Conservation (phyloP, 1,140 invertebrate species). For the Chrysoperla carnea region DNA sequence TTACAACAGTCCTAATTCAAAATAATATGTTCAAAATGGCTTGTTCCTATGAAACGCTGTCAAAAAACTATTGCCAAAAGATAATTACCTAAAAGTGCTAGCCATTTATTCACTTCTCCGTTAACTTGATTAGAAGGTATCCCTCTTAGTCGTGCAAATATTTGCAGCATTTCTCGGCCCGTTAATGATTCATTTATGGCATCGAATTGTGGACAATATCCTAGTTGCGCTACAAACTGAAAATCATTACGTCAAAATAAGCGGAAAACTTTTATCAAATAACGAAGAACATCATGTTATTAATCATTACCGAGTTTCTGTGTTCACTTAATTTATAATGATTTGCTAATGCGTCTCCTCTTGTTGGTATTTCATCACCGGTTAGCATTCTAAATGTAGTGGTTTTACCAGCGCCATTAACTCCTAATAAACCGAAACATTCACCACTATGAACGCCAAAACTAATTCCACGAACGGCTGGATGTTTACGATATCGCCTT, state of each 20-base stretch:
- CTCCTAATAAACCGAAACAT: slow-evolving; percentile 69
- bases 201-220: slow-evolving; percentile 56
- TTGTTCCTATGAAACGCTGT: no score
- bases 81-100: slow-evolving; percentile 30
- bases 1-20: no score
- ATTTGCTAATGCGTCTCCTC: slow-evolving; percentile 16
- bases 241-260: not conserved
- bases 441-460: slow-evolving; percentile 56
- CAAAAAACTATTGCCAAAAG: not conserved
- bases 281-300: no score
- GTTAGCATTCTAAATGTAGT: slow-evolving; percentile 70
- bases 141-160: slow-evolving; percentile 49
- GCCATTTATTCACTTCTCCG: slow-evolving; percentile 30
- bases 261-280: no score
- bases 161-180: slow-evolving; percentile 42
- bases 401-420: slow-evolving; percentile 77
- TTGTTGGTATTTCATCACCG: slow-evolving; percentile 38
- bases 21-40: no score
- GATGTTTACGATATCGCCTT: slow-evolving; percentile 1
- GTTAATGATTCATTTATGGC: slow-evolving; percentile 51
- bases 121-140: slow-evolving; percentile 23
- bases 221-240: slow-evolving; percentile 33
- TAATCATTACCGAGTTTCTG: no score
- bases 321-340: no score
- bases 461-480: slow-evolving; percentile 49